phyloP scores from a whole-genome alignment of 1,140 invertebrate species.

The Lucilia sericata region DNA sequence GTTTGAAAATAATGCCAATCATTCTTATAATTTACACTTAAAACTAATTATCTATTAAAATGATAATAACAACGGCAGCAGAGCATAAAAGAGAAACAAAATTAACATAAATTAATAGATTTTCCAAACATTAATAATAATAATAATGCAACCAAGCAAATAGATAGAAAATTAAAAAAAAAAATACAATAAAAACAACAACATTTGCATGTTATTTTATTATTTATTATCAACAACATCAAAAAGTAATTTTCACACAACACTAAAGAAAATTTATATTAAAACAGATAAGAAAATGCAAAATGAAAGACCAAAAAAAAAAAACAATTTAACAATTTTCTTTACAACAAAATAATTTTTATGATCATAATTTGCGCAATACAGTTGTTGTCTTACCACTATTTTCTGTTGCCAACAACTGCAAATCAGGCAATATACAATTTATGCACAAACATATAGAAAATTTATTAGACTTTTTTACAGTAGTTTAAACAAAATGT shows the following conservation, averaged over 20 bases:
- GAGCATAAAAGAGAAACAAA: no score
- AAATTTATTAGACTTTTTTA: background rate
- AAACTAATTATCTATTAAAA: no score
- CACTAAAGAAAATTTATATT: background rate
- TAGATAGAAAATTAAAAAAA: no score
- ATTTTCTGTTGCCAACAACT: slow-evolving; percentile 1
- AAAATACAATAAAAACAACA: background rate
- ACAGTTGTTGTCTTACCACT: slow-evolving; percentile 39
- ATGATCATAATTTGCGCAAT: slow-evolving; percentile 36
- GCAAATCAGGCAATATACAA: background rate
- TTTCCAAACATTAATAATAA: slow-evolving; percentile 21
- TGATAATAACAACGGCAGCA: no score
- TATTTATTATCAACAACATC: slow-evolving; percentile 31
- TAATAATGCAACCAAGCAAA: slow-evolving; percentile 18
- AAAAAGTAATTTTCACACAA: background rate
- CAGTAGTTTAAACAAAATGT: background rate
- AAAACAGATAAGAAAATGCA: background rate
- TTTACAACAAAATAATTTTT: slow-evolving; percentile 29
- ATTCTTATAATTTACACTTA: no score
- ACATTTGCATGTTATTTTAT: slow-evolving; percentile 29
- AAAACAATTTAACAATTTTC: background rate
- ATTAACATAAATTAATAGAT: slow-evolving; percentile 32
- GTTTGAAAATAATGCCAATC: no score
- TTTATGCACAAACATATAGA: background rate
- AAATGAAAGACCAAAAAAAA: background rate